phyloP scores from a whole-genome alignment of 2,888 invertebrate species.

The Pheosia tremula region DNA sequence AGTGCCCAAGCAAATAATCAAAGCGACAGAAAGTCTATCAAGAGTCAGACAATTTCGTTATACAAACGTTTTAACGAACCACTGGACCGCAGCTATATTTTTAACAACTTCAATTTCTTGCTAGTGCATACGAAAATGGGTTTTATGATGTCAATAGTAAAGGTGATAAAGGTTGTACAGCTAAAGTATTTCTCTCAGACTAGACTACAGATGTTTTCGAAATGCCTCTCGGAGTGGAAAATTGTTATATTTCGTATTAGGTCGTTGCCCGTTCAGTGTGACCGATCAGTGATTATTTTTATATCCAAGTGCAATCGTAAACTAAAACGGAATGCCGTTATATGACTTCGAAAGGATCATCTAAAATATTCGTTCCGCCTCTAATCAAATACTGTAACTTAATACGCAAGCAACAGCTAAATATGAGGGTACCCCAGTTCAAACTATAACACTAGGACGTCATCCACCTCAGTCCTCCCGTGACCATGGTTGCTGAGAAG shows the following conservation, averaged over 20 bases:
- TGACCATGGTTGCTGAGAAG: no score
- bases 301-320: slow-evolving; percentile 51
- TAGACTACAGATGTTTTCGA: slow-evolving; percentile 70
- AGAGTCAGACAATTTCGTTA: slow-evolving; percentile 58
- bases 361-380: slow-evolving; percentile 9
- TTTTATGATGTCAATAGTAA: slow-evolving; percentile 39
- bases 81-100: slow-evolving; percentile 48
- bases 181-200: slow-evolving; percentile 31
- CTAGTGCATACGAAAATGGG: slow-evolving; percentile 5
- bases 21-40: slow-evolving; percentile 49
- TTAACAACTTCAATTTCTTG: slow-evolving; percentile 17
- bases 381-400: slow-evolving; percentile 11
- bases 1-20: slow-evolving; percentile 31
- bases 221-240: slow-evolving; percentile 72
- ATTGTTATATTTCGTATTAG: slow-evolving; percentile 72
- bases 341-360: slow-evolving; percentile 20
- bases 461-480: no score
- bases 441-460: no score
- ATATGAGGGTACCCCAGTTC: no score
- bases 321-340: slow-evolving; percentile 41
- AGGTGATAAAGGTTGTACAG: slow-evolving; percentile 30
- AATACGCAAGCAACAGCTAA: no score
- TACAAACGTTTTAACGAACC: slow-evolving; percentile 61
- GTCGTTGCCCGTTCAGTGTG: slow-evolving; percentile 69
- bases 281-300: slow-evolving; percentile 65